These are phyloP conservation scores for Platyura marginata DNA, from an alignment of 1,140 invertebrate genomes.

Conservation along the genomic window DNA sequence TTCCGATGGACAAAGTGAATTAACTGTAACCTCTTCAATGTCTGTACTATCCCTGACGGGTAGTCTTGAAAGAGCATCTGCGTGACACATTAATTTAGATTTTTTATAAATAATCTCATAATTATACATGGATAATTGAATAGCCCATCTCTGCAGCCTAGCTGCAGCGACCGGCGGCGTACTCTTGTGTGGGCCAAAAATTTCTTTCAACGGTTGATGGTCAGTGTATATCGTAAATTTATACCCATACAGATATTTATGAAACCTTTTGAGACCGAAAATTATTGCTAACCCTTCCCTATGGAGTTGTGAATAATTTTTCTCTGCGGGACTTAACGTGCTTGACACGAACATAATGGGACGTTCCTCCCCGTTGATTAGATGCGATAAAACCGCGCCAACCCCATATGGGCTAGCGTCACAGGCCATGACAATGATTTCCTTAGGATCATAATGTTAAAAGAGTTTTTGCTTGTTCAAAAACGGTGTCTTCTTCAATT, in stretches of 20 bases:
- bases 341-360: constrained; percentile 7
- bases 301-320: constrained; percentile 10
- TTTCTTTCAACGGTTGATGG: constrained; percentile 24
- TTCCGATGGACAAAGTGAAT: not conserved
- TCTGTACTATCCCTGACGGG: not conserved
- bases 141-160: constrained; percentile 14
- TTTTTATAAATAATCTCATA: constrained; percentile 5
- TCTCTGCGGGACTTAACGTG: constrained; percentile 6
- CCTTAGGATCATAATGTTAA: constrained; percentile 8
- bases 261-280: constrained; percentile 16
- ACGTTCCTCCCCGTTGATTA: constrained; percentile 9
- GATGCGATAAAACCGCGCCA: constrained; percentile 11
- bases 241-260: constrained; percentile 16
- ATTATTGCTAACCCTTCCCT: constrained; percentile 10
- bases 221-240: constrained; percentile 25
- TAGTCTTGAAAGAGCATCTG: not conserved
- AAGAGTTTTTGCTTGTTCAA: constrained; percentile 8
- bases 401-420: constrained; percentile 8
- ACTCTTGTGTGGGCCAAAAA: constrained; percentile 13
- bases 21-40: not conserved
- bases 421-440: constrained; percentile 4
- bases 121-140: constrained; percentile 9
- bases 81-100: not conserved
- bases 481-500: constrained; percentile 4
- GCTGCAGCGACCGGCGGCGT: constrained; percentile 9